Base-by-base conservation (phyloP, 2,797 vertebrate species). In the Coendou prehensilis region DNA sequence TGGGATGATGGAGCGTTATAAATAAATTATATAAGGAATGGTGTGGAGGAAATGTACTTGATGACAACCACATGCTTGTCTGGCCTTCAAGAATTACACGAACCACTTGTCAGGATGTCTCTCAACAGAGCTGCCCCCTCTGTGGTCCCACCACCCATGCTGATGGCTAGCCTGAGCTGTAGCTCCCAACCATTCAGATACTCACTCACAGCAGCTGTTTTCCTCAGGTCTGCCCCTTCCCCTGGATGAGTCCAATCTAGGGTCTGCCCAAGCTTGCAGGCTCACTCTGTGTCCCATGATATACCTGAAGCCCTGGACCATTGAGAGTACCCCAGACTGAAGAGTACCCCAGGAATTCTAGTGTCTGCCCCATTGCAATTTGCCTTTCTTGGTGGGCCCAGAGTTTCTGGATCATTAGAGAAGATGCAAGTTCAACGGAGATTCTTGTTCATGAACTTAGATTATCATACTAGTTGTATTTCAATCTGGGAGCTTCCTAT, bases 1-100 rank as follows among this genome's bases (percentile, higher is more conserved):
- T 50, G 87, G 78, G 64, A 87, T 61, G 84, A 92, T 33, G 18
- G 52, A 63, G 17, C 56, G 56, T 80, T 63, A 86, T 92, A 94
- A 95, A 95, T 91, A 85, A 90, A 82, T 84, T 41, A 56, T 86
- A 13, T 82, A 89, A 87, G 69, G 61, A 93, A 73, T 30, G 30
- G 61, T 30, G 3, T 64, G 64, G 75, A 45, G 64, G 45, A 85
- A 81, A 82, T 28, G 1, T 13, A 14, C 61, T 76, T 47, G 64
- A 76, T 87, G 79, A 23, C 41, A 91, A 37, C n/a, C 33, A 26
- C 33, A 20, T n/a, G 76, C 87, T 91, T 91, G 22, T 54, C 85
- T 63, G 87, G 47, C n/a, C 82, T 89, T 84, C 50, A 93, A 73
- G 63, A 93, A 80, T 37, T 59, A n/a, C n/a, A 33, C 26, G 45